A percentile compares a stretch with the other conserved stretches of the same genome.
Conservation (phyloP, 1,140 invertebrate species). For the Epicauta chinensis region DNA sequence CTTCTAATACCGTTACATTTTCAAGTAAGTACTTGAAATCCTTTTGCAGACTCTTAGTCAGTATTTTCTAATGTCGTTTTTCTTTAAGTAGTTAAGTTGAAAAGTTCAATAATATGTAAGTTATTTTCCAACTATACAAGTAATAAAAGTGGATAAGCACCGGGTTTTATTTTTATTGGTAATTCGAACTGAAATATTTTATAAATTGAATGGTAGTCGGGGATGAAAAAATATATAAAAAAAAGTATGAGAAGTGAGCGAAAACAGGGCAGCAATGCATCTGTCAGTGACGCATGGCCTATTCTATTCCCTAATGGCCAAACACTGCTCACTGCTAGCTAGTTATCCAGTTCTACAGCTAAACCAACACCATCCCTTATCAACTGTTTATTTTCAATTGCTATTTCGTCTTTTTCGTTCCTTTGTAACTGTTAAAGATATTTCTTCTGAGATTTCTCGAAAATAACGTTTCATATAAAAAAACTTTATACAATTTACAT, state of each 20-base stretch:
- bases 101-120: too few species aligned
- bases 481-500: too few species aligned
- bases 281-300: slow-evolving; percentile 17
- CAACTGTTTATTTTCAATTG: slow-evolving; percentile 16
- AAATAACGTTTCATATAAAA: too few species aligned
- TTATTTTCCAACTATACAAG: too few species aligned
- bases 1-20: slow-evolving; percentile 9
- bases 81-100: too few species aligned
- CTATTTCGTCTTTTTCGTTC: slow-evolving; percentile 9
- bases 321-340: slow-evolving; percentile 9
- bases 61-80: too few species aligned
- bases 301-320: slow-evolving; percentile 14
- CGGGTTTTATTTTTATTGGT: too few species aligned
- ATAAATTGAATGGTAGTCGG: slow-evolving; percentile 14
- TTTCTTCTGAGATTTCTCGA: too few species aligned
- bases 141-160: too few species aligned
- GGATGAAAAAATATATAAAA: slow-evolving; percentile 1
- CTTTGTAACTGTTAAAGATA: too few species aligned
- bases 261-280: slow-evolving; percentile 11
- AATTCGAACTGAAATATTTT: background rate
- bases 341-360: slow-evolving; percentile 13
- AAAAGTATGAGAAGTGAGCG: background rate
- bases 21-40: slow-evolving; percentile 10
- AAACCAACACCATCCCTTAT: slow-evolving; percentile 4
- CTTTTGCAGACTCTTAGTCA: slow-evolving; percentile 5